phyloP scores from a whole-genome alignment of 2,797 vertebrate species.

The Buceros bicornis region DNA sequence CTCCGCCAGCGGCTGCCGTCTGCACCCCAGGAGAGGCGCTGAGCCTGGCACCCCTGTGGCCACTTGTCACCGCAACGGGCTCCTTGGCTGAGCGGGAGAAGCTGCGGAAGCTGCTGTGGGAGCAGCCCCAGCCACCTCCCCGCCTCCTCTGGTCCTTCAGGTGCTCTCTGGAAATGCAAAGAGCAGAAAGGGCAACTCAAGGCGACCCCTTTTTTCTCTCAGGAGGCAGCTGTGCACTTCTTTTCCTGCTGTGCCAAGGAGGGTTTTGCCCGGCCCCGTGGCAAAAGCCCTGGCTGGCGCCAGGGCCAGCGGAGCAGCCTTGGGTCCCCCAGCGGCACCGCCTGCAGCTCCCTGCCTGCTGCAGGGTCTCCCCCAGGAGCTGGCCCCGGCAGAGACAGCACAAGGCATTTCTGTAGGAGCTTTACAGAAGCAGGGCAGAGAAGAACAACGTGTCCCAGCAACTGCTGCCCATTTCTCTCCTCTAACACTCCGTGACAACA shows the following conservation, averaged over 20 bases:
- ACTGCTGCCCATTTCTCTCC: neutral
- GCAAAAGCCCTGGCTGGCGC: neutral
- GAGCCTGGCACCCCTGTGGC: neutral
- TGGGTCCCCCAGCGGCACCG: rapidly evolving
- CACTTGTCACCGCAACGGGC: neutral
- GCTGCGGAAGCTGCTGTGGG: rapidly evolving
- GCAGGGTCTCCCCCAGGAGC: rapidly evolving
- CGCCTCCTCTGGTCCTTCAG: neutral
- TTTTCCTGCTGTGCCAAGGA: neutral
- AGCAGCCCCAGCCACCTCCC: neutral
- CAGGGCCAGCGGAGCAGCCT: neutral
- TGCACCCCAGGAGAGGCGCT: neutral
- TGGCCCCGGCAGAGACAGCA: neutral
- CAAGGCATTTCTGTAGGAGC: neutral
- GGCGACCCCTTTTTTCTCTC: neutral
- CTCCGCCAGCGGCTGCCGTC: too few species aligned
- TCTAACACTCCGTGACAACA: neutral
- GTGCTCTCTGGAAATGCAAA: neutral
- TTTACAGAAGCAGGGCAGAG: neutral
- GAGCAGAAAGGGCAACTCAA: neutral
- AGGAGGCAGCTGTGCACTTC: neutral
- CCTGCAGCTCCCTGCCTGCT: neutral
- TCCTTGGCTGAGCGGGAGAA: neutral
- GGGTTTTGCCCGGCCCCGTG: rapidly evolving
- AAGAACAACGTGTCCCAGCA: rapidly evolving